These are phyloP conservation scores for Fragum whitleyi DNA, from an alignment of 2,888 invertebrate genomes.

Conservation along the genomic window DNA sequence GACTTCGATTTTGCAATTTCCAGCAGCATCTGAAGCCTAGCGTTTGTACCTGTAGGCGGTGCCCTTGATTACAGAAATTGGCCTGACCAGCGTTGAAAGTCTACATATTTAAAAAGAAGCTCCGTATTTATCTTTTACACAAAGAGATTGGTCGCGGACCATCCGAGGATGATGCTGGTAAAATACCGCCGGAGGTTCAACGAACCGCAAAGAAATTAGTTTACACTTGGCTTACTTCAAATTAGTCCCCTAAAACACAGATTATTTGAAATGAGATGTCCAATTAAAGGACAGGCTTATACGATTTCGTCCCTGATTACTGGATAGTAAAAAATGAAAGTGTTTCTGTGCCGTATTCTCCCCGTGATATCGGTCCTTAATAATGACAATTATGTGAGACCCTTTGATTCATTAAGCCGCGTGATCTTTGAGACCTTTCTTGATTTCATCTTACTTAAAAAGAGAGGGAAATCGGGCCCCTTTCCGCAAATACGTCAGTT, in stretches of 20 bases:
- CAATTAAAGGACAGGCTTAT: conserved; percentile 16
- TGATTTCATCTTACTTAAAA: too few relatives aligned
- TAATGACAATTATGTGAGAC: neutral
- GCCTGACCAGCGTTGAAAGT: too few relatives aligned
- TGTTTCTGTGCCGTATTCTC: neutral
- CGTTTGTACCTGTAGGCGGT: too few relatives aligned
- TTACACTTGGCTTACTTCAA: conserved; percentile 2
- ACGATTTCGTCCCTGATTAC: conserved; percentile 7
- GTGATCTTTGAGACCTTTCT: neutral
- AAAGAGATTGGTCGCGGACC: too few relatives aligned
- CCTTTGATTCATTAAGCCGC: neutral
- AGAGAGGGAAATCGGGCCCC: too few relatives aligned
- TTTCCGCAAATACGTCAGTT: too few relatives aligned
- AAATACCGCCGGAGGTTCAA: neutral
- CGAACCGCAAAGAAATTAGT: neutral
- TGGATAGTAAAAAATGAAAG: neutral
- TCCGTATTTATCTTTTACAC: too few relatives aligned
- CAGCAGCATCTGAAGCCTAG: too few relatives aligned
- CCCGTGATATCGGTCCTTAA: neutral
- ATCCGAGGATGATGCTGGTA: neutral
- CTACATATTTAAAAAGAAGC: too few relatives aligned
- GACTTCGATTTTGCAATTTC: too few relatives aligned
- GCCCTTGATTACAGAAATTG: too few relatives aligned
- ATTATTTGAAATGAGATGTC: conserved; percentile 12
- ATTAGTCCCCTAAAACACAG: conserved; percentile 11